A percentile compares a stretch with the other conserved stretches of the same genome.
Evolutionary conservation across 2,113 vertebrate species (phyloP).

Genomic region (Pelvicachromis taeniatus): DNA sequence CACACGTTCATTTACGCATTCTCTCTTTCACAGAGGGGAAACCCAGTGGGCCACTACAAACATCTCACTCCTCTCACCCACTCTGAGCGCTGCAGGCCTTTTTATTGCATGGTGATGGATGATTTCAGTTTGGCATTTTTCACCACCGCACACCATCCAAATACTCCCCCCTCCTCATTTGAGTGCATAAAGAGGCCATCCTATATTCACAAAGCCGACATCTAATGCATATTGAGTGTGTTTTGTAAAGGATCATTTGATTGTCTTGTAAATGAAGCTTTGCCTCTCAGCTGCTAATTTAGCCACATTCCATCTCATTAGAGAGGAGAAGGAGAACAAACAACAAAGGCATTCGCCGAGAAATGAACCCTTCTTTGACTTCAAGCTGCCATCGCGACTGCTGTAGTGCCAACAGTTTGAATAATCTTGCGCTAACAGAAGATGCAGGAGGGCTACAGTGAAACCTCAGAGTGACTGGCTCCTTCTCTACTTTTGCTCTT

Average conservation of each 20-base stretch:
- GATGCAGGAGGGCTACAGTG: neutral
- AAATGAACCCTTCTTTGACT: constrained; percentile 44
- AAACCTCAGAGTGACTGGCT: neutral
- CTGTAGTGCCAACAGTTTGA: neutral
- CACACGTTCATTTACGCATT: constrained; percentile 67
- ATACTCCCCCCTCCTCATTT: constrained; percentile 52
- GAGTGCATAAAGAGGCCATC: constrained; percentile 57
- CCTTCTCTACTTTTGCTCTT: neutral
- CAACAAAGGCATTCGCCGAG: constrained; percentile 30
- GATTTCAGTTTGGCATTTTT: constrained; percentile 72
- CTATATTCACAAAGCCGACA: constrained; percentile 62
- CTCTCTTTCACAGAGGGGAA: constrained; percentile 64
- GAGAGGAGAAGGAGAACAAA: constrained; percentile 44
- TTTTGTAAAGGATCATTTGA: constrained; percentile 74
- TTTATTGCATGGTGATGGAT: constrained; percentile 75
- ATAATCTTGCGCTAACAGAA: neutral
- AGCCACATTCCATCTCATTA: constrained; percentile 65
- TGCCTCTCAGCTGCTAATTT: constrained; percentile 70
- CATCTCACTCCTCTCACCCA: constrained; percentile 70
- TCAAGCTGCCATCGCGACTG: neutral
- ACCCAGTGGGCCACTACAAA: constrained; percentile 84
- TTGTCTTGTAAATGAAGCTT: constrained; percentile 66
- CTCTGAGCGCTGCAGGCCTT: constrained; percentile 74
- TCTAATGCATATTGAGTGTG: constrained; percentile 74
- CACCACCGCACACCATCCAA: constrained; percentile 49